Conservation (phyloP, 2,888 invertebrate genomes). For the Drosophila conformis region DNA sequence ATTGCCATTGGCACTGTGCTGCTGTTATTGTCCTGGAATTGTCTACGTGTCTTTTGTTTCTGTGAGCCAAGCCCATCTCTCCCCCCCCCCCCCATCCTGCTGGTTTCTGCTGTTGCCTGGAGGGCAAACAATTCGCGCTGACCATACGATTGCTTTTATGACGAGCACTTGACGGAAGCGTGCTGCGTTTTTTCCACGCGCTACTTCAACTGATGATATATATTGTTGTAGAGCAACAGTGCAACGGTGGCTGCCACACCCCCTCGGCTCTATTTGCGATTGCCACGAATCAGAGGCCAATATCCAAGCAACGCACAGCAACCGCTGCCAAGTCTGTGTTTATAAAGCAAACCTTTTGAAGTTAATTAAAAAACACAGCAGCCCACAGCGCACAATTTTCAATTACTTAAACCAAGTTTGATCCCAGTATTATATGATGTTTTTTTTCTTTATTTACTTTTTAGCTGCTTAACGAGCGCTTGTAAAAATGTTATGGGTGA, state of each 20-base stretch:
- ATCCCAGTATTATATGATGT: not conserved
- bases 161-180: slow-evolving; percentile 61
- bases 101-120: slow-evolving; percentile 18
- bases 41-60: slow-evolving; percentile 73
- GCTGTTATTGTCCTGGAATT: slow-evolving; percentile 45
- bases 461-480: slow-evolving; percentile 30
- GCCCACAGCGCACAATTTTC: slow-evolving; percentile 35
- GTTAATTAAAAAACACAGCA: slow-evolving; percentile 70
- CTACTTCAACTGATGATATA: slow-evolving; percentile 57
- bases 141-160: slow-evolving; percentile 55
- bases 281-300: slow-evolving; percentile 75
- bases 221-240: slow-evolving; percentile 12
- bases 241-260: slow-evolving; percentile 46
- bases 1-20: slow-evolving; percentile 4
- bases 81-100: not conserved
- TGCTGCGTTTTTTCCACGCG: slow-evolving; percentile 41
- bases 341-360: slow-evolving; percentile 63
- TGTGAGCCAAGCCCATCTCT: slow-evolving; percentile 3
- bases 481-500: slow-evolving; percentile 61
- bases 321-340: slow-evolving; percentile 33
- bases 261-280: slow-evolving; percentile 64
- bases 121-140: slow-evolving; percentile 55
- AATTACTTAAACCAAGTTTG: slow-evolving; percentile 58
- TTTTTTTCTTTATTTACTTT: slow-evolving; percentile 2
- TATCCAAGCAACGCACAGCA: slow-evolving; percentile 40